A percentile compares a stretch with the other conserved stretches of the same genome.
Evolutionary conservation across 2,113 vertebrate species (phyloP).

Genomic region (Megalops atlanticus): DNA sequence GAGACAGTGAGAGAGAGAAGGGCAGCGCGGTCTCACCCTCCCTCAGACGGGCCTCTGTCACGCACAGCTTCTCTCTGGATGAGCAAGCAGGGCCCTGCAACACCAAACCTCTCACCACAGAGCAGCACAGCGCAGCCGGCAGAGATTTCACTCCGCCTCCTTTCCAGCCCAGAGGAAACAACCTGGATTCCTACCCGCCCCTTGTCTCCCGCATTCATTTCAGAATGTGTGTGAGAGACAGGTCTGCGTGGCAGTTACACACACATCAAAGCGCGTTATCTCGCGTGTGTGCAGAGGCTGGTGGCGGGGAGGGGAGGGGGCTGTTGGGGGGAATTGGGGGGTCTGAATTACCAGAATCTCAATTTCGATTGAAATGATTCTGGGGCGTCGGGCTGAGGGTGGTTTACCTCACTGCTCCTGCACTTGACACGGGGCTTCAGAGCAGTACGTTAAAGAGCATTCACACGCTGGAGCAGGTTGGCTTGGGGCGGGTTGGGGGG

Average conservation of each 20-base stretch:
- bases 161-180: not conserved
- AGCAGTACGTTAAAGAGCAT: not conserved
- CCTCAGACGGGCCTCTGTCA: slow-evolving; percentile 10
- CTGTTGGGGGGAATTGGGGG: not conserved
- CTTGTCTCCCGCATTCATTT: not conserved
- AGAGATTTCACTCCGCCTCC: slow-evolving; percentile 1
- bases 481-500: not conserved
- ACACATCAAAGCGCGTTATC: not conserved
- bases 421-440: not conserved
- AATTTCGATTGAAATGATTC: slow-evolving; percentile 20
- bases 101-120: not conserved
- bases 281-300: not conserved
- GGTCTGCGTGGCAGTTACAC: not conserved
- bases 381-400: slow-evolving; percentile 6
- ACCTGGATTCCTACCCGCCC: not conserved
- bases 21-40: not conserved
- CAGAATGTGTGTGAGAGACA: not conserved
- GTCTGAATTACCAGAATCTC: slow-evolving; percentile 10
- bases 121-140: not conserved
- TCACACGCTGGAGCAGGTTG: not conserved
- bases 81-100: not conserved
- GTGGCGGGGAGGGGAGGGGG: not conserved
- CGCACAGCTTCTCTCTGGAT: slow-evolving; percentile 23
- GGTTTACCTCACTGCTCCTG: not conserved
- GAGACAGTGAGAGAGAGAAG: slow-evolving; percentile 11